Base-by-base conservation (phyloP, 2,113 vertebrate species). In the Heliornis fulica region DNA sequence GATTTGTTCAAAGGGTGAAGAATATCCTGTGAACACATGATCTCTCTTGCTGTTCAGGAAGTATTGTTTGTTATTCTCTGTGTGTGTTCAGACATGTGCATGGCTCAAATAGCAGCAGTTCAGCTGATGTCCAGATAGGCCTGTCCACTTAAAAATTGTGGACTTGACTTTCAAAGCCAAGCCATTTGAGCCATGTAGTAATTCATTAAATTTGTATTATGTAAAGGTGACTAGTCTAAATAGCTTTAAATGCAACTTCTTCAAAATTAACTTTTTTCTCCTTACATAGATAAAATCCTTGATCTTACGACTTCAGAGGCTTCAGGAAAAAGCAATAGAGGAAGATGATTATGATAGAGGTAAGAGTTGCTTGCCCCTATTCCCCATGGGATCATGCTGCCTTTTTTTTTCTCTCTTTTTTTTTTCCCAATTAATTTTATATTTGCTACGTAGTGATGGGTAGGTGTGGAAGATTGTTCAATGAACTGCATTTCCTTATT, bases 311-410 rank as follows among this genome's bases (percentile, higher is more conserved):
- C 98, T 99, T 82, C 98, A 98, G 97, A 98, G 97, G 92, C 98
- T 99, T 94, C 99, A 99, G 96, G 98, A 99, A 94, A 99, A 98
- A 96, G 98, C 99, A 22, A 34, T 99, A 93, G 95, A 98, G 71
- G 98, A 98, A 43, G 99, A 99, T n/a, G 98, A 99, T 94, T 99
- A 98, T 75, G 99, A 99, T 12, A 97, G 93, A 97, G 99, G 99
- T 99, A 78, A 91, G 89, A 84, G 16, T 48, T 90, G 11, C 4
- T 66, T 14, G 29, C 36, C 13, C 10, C 11, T 34, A 3, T 2
- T 3, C 23, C n/a, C 40, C 13, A 13, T 18, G 60, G 64, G 34
- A 68, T 93, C 31, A 41, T 83, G 26, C 14, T 88, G 25, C 3
- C 1, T 32, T 18, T 57, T 82, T 45, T 53, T 53, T 69, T 53